Evolutionary conservation across 2,797 vertebrate species (phyloP).

Genomic region (Bradypodion pumilum): DNA sequence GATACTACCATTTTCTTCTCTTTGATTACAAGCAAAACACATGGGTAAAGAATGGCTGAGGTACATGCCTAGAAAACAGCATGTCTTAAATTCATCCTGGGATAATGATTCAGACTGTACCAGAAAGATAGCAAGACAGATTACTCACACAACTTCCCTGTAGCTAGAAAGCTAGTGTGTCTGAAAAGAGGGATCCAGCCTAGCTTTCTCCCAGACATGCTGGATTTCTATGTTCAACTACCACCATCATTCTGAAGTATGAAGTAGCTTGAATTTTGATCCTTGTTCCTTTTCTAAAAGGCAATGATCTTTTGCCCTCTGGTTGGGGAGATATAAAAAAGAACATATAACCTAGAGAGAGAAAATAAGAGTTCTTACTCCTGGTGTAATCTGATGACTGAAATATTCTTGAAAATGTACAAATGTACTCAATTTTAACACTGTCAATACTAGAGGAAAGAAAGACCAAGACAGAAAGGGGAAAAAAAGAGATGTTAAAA

Average conservation of each 20-base stretch:
- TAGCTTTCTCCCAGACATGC: neutral
- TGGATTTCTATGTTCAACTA: neutral
- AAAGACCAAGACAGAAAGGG: slow-evolving; percentile 20
- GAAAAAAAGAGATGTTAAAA: neutral
- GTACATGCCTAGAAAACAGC: neutral
- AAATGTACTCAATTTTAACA: neutral
- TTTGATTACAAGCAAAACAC: neutral
- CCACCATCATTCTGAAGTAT: neutral
- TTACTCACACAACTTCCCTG: neutral
- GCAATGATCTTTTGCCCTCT: neutral
- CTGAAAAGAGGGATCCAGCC: neutral
- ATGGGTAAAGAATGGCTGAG: neutral
- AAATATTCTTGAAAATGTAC: neutral
- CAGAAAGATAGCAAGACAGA: neutral
- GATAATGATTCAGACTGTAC: neutral
- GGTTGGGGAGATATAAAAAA: neutral
- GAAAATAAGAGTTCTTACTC: neutral
- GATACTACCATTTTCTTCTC: too few relatives aligned
- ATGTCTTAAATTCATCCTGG: neutral
- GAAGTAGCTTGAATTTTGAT: neutral
- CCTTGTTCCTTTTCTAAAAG: neutral
- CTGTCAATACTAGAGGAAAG: neutral
- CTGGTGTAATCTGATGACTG: neutral
- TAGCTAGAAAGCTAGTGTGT: neutral
- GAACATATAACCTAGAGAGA: neutral